phyloP scores from a whole-genome alignment of 2,888 invertebrate genomes.

The Agrochola lychnidis region DNA sequence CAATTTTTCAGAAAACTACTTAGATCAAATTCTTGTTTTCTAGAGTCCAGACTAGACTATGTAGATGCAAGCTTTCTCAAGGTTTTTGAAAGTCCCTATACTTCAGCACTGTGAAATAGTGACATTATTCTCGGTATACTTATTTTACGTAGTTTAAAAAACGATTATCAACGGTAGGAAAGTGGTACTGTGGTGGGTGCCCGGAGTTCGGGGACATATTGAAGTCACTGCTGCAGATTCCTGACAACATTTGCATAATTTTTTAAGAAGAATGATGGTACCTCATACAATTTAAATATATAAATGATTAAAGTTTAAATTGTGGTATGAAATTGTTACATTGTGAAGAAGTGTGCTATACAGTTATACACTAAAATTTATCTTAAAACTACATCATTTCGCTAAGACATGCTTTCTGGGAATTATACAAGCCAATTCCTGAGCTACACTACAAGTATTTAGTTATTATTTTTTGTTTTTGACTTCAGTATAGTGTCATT shows the following conservation, averaged over 20 bases:
- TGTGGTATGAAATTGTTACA: neutral
- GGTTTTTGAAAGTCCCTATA: neutral
- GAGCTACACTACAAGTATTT: neutral
- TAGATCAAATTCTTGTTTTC: neutral
- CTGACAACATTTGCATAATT: neutral
- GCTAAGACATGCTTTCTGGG: neutral
- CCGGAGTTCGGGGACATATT: neutral
- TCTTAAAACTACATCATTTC: neutral
- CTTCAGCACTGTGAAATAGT: neutral
- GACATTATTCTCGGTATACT: neutral
- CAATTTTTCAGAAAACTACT: neutral
- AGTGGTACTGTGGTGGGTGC: neutral
- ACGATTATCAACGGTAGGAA: neutral
- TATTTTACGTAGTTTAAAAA: neutral
- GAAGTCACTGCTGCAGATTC: conserved; percentile 2
- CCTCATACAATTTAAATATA: neutral
- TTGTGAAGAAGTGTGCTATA: no score
- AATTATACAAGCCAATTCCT: neutral
- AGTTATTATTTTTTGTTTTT: neutral
- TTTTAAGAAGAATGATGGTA: conserved; percentile 17
- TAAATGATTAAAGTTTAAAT: neutral
- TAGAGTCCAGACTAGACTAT: conserved; percentile 2
- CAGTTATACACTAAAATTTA: neutral
- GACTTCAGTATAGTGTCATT: neutral
- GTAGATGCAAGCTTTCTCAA: conserved; percentile 9